Percentiles rank a stretch among this genome's conserved stretches.
Evolutionary conservation across 2,113 vertebrate species (phyloP).

Genomic region (Leucoraja erinaceus): DNA sequence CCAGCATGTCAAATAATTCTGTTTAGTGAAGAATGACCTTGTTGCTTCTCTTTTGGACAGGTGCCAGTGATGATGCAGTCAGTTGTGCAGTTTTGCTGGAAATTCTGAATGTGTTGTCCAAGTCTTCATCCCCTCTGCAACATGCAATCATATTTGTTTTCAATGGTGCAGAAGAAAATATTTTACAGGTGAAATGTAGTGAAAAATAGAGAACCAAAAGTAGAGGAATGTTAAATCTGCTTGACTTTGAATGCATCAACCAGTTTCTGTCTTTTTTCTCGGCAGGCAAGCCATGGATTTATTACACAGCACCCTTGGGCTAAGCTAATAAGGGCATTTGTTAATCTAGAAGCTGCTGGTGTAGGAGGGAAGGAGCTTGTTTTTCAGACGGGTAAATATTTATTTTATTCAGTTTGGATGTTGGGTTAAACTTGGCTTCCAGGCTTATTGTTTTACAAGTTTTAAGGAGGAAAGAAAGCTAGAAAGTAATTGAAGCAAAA

Average conservation of each 20-base stretch:
- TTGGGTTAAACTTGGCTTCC: neutral
- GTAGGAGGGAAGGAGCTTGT: conserved; percentile 98
- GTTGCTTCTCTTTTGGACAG: conserved; percentile 49
- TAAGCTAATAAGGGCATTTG: conserved; percentile 80
- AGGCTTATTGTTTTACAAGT: no score
- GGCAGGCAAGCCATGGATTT: conserved; percentile 93
- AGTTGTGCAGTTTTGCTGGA: conserved; percentile 96
- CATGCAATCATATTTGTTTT: conserved; percentile 92
- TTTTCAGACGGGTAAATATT: conserved; percentile 83
- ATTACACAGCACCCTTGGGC: conserved; percentile 95
- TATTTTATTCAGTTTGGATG: neutral
- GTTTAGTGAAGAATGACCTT: neutral
- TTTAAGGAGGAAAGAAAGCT: no score
- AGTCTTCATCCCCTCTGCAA: conserved; percentile 67
- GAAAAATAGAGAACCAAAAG: neutral
- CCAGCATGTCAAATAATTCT: neutral
- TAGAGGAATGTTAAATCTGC: neutral
- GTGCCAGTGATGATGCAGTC: conserved; percentile 94
- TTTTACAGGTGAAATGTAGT: conserved; percentile 73
- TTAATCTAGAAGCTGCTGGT: conserved; percentile 95
- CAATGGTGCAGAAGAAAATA: conserved; percentile 94
- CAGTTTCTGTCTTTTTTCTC: conserved; percentile 43
- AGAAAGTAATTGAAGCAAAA: no score
- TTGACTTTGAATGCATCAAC: neutral
- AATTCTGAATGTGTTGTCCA: conserved; percentile 75